Conservation (phyloP, 2,113 vertebrate genomes). For the Varanus komodoensis region DNA sequence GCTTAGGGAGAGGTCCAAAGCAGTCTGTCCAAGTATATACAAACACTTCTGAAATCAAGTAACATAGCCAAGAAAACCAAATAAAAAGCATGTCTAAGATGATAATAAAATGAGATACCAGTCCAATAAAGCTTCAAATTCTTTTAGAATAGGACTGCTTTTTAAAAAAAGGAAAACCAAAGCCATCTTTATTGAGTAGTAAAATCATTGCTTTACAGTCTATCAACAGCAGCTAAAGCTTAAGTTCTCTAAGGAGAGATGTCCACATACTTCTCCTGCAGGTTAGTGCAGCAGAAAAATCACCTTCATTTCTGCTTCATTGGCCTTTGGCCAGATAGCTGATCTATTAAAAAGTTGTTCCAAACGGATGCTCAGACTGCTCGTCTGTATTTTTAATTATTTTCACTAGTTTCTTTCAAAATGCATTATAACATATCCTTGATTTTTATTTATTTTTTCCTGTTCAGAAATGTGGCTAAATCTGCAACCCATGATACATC, state of each 20-base stretch:
- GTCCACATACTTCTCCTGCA: neutral
- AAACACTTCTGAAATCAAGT: neutral
- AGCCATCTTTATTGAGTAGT: neutral
- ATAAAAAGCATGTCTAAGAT: neutral
- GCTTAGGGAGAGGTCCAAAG: neutral
- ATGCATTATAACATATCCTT: neutral
- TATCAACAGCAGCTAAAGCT: neutral
- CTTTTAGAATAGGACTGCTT: neutral
- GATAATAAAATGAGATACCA: neutral
- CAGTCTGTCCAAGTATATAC: neutral
- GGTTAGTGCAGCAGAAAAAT: neutral
- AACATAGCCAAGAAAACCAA: neutral
- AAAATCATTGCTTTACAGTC: neutral
- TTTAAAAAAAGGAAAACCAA: neutral
- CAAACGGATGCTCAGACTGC: neutral
- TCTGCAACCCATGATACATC: neutral
- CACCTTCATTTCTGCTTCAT: neutral
- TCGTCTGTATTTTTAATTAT: neutral
- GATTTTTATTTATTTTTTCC: neutral
- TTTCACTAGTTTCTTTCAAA: neutral
- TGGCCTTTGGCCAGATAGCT: neutral
- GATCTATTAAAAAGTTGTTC: neutral
- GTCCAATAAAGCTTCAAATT: neutral
- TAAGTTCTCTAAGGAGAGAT: too few species aligned
- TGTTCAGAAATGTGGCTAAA: slow-evolving; percentile 5